These are phyloP conservation scores for Didymodactylos carnosus DNA, from an alignment of 2,888 invertebrate species.

Conservation along the genomic window DNA sequence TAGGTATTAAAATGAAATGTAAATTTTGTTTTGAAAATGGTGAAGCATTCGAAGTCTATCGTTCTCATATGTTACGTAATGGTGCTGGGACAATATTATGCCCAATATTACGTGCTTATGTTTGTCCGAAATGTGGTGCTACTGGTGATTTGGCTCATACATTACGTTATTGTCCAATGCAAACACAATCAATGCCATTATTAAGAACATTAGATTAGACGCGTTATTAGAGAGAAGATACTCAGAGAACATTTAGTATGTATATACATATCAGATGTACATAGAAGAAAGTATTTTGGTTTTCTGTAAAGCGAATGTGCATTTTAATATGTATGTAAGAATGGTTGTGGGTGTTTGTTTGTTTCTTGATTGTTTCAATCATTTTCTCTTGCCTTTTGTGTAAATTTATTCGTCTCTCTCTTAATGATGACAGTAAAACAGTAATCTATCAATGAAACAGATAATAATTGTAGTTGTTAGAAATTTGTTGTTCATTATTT, in stretches of 20 bases:
- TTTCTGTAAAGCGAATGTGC: no score
- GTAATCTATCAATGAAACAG: no score
- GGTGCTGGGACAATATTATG: neutral
- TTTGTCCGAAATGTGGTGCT: neutral
- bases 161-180: neutral
- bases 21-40: conserved; percentile 1
- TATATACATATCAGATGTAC: no score
- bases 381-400: no score
- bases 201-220: neutral
- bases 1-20: conserved; percentile 1
- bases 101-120: neutral
- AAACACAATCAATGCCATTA: neutral
- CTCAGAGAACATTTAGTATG: neutral
- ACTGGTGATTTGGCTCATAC: neutral
- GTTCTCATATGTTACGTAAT: neutral
- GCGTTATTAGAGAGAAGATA: neutral
- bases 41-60: neutral
- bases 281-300: no score
- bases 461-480: no score
- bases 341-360: no score
- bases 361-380: no score
- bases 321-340: no score
- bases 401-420: no score
- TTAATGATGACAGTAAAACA: no score
- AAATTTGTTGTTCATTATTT: no score